Percentiles rank a stretch among this genome's conserved stretches.
These are phyloP conservation scores for Drosophila ironensis DNA, from an alignment of 1,140 invertebrate genomes.

Conservation along the genomic window DNA sequence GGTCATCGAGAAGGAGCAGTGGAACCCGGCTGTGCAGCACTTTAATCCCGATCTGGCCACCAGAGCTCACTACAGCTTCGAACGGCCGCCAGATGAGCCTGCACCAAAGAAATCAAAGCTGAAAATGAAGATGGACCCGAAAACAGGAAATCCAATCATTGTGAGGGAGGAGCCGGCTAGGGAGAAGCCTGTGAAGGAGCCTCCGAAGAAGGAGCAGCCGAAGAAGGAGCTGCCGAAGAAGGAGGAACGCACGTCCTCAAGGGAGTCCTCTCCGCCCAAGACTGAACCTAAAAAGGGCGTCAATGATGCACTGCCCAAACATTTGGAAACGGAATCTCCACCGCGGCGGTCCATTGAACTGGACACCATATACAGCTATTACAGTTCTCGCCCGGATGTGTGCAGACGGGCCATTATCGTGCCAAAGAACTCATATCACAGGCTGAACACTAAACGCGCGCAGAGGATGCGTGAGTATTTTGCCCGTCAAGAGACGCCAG, in stretches of 20 bases:
- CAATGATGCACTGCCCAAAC: not conserved
- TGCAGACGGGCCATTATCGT: conserved; percentile 57
- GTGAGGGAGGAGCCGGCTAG: not conserved
- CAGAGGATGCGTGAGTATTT: not conserved
- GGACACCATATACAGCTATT: conserved; percentile 44
- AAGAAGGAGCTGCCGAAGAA: not conserved
- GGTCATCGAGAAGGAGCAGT: conserved; percentile 65
- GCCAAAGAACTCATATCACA: conserved; percentile 53
- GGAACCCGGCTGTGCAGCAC: conserved; percentile 20
- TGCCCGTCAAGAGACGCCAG: conserved; percentile 13
- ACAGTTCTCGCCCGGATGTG: conserved; percentile 10
- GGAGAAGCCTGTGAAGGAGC: not conserved
- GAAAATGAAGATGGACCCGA: not conserved
- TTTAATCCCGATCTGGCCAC: conserved; percentile 53
- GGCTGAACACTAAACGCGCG: conserved; percentile 43
- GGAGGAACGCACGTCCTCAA: not conserved
- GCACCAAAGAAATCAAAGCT: conserved; percentile 30
- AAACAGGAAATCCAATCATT: not conserved
- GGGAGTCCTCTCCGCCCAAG: not conserved
- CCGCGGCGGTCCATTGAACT: conserved; percentile 34
- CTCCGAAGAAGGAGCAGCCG: not conserved
- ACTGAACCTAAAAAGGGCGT: not conserved
- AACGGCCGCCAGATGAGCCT: conserved; percentile 43
- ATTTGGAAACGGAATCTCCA: not conserved
- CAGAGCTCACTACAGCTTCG: conserved; percentile 68